phyloP scores from a whole-genome alignment of 1,140 invertebrate genomes.

The Lepidurus arcticus region DNA sequence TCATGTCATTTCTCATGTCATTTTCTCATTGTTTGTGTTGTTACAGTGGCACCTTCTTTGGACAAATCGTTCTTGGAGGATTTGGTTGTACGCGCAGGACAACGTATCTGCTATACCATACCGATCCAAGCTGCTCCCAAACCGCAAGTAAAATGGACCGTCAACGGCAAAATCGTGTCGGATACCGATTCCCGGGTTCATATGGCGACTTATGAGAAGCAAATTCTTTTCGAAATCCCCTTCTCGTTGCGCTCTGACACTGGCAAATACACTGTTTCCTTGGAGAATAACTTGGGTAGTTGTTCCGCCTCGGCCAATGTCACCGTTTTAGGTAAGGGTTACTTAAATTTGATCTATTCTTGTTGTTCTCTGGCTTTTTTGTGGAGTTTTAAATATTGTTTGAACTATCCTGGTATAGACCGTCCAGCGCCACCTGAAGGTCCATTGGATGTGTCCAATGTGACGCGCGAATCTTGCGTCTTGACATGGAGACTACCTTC shows the following conservation, averaged over 20 bases:
- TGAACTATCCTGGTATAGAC: conserved; percentile 49
- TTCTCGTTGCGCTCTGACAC: conserved; percentile 73
- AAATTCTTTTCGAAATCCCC: conserved; percentile 78
- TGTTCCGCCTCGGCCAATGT: conserved; percentile 76
- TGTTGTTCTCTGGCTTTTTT: conserved; percentile 20
- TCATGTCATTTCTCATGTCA: no score
- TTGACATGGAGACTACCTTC: conserved; percentile 74
- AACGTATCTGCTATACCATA: conserved; percentile 79
- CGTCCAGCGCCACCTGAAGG: conserved; percentile 79
- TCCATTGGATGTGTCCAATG: conserved; percentile 73
- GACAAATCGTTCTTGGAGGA: conserved; percentile 77
- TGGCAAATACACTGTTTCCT: conserved; percentile 74
- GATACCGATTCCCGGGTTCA: conserved; percentile 57
- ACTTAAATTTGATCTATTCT: neutral
- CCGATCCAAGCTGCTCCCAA: conserved; percentile 61
- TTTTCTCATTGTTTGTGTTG: no score
- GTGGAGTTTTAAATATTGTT: neutral
- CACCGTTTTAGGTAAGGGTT: conserved; percentile 62
- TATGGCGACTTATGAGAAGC: conserved; percentile 62
- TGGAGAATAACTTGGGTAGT: conserved; percentile 77
- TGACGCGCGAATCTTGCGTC: conserved; percentile 84
- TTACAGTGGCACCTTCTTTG: conserved; percentile 64
- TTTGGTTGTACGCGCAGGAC: conserved; percentile 80
- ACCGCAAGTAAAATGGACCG: conserved; percentile 67
- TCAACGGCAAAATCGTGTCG: conserved; percentile 70